Evolutionary conservation across 1,140 invertebrate genomes (phyloP), one percentile per base, ranked within the genome.

Genomic region (Drosophila tsacasi): DNA sequence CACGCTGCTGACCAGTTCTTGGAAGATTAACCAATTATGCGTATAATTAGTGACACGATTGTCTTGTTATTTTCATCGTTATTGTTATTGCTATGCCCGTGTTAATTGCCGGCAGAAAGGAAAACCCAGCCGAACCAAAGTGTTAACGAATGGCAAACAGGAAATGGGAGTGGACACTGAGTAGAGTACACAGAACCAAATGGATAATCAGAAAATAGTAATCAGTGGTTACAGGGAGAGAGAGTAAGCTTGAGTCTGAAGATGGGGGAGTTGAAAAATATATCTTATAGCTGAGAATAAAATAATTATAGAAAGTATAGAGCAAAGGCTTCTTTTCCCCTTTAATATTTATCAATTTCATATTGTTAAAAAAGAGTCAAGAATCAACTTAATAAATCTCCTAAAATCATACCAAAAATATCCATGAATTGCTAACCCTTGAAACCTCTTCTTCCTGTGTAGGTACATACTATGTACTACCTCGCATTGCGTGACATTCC

Each of bases 21-120:
- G 76, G 85, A 91, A 90, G 75, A 85, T 90, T 85, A 90, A 90
- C 86, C 82, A 90, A 90, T 90, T 90, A 90, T 90, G 85, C 85
- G 86, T 91, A 76, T 90, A 90, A 90, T 90, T 91, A 90, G 86
- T 91, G 86, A 85, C 86, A 91, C 85, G 86, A 91, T 90, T 90
- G 82, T 90, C 83, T 87, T 80, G 76, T 87, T 87, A 77, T 68
- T 67, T 76, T 60, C 74, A 77, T 76, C 52, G 66, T 57, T 71
- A 58, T 65, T 67, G 65, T 85, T 83, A 63, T 77, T 71, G 76
- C 82, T 90, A 85, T 84, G 85, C 47, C 67, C 55, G 89, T 89
- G 85, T 89, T 90, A 89, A 89, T 84, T 85, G 85, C 37, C 81
- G 74, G 64, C 69, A 58, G 64, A 80, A 87, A 77, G 81, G 76